Percentiles rank a stretch among this genome's conserved stretches.
phyloP scores from a whole-genome alignment of 2,888 invertebrate species.

The Netelia virgata region DNA sequence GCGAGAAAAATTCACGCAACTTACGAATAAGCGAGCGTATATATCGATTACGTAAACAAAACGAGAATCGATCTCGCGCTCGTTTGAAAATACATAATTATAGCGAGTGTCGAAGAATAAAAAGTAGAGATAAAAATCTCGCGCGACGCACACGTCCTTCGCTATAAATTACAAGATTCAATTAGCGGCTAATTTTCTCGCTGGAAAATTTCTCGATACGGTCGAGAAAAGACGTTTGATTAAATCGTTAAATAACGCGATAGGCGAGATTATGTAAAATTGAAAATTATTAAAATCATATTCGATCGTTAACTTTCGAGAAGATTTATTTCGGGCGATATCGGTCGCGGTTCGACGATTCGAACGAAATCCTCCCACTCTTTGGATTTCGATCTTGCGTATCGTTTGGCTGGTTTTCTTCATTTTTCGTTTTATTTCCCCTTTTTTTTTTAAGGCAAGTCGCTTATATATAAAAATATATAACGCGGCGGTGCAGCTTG shows the following conservation, averaged over 20 bases:
- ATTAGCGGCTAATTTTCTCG: slow-evolving; percentile 47
- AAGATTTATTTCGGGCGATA: no score
- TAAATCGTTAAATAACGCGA: not conserved
- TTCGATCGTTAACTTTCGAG: not conserved
- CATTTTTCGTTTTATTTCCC: not conserved
- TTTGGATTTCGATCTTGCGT: no score
- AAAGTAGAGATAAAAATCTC: not conserved
- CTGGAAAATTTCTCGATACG: slow-evolving; percentile 16
- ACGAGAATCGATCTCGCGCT: slow-evolving; percentile 10
- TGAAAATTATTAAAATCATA: not conserved
- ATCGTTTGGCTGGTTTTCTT: not conserved
- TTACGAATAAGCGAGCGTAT: not conserved
- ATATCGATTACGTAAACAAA: slow-evolving; percentile 38
- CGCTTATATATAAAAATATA: not conserved
- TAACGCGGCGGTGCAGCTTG: slow-evolving; percentile 39
- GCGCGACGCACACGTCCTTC: not conserved
- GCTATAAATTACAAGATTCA: slow-evolving; percentile 46
- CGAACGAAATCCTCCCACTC: no score
- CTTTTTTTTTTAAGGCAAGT: not conserved
- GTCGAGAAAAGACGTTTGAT: not conserved
- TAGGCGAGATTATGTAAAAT: not conserved
- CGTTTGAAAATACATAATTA: not conserved
- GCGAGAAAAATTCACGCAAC: not conserved
- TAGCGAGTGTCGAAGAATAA: not conserved
- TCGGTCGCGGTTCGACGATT: no score